phyloP scores from a whole-genome alignment of 2,888 invertebrate species.

The Drosophila testacea region DNA sequence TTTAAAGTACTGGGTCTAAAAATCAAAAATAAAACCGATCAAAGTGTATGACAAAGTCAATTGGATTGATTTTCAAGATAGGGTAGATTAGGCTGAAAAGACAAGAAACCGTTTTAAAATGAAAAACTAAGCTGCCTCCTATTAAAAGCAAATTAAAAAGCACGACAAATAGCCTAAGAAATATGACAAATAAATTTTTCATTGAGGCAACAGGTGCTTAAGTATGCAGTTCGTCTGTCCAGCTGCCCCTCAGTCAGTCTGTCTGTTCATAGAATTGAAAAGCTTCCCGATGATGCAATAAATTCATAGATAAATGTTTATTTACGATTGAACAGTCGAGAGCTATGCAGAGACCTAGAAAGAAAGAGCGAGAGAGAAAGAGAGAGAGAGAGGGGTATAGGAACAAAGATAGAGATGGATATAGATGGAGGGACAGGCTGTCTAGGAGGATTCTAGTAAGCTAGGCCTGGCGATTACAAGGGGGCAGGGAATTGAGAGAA shows the following conservation, averaged over 20 bases:
- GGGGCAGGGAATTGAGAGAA: neutral
- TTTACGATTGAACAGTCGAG: slow-evolving; percentile 67
- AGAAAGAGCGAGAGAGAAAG: neutral
- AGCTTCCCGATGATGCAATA: slow-evolving; percentile 79
- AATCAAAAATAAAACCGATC: neutral
- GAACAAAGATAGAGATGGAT: slow-evolving; percentile 27
- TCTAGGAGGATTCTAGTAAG: slow-evolving; percentile 46
- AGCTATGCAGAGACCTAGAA: neutral
- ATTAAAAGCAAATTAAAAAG: slow-evolving; percentile 77
- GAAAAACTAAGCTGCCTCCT: slow-evolving; percentile 63
- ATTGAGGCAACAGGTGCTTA: slow-evolving; percentile 68
- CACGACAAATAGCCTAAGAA: slow-evolving; percentile 70
- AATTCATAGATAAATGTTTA: slow-evolving; percentile 82
- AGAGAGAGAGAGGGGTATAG: slow-evolving; percentile 3
- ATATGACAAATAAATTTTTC: slow-evolving; percentile 70
- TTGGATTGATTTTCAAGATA: neutral
- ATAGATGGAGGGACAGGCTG: slow-evolving; percentile 54
- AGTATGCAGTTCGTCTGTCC: slow-evolving; percentile 25
- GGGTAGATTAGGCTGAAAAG: neutral
- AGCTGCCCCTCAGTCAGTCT: neutral
- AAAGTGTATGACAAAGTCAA: slow-evolving; percentile 1
- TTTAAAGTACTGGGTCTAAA: no score
- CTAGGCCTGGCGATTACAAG: neutral
- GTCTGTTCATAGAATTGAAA: slow-evolving; percentile 64
- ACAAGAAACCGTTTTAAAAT: slow-evolving; percentile 36